Percentiles rank a stretch among this genome's conserved stretches.
These are phyloP conservation scores for Diaperis boleti DNA, from an alignment of 2,888 invertebrate genomes.

Conservation along the genomic window DNA sequence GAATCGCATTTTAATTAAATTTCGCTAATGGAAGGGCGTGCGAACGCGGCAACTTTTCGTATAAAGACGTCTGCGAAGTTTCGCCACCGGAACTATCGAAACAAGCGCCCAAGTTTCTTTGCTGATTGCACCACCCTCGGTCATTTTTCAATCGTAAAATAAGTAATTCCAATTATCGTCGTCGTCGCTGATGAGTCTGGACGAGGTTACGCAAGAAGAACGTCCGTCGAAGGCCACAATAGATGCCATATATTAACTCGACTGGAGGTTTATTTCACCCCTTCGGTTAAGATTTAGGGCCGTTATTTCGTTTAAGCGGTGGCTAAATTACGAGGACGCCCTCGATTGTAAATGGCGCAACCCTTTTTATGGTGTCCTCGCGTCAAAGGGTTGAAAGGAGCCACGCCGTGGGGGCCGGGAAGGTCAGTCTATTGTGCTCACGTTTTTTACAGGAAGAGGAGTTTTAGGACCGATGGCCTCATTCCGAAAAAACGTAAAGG, in stretches of 20 bases:
- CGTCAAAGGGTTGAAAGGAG: conserved; percentile 26
- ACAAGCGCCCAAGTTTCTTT: conserved; percentile 36
- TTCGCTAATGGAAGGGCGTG: conserved; percentile 35
- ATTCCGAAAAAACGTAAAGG: too few species aligned
- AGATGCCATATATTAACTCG: conserved; percentile 30
- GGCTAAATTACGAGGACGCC: conserved; percentile 45
- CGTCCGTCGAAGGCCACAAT: conserved; percentile 19
- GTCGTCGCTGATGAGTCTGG: too few species aligned
- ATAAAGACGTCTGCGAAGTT: conserved; percentile 54
- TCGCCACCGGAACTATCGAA: conserved; percentile 40
- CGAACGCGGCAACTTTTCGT: conserved; percentile 44
- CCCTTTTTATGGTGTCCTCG: conserved; percentile 49
- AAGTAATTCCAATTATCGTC: too few species aligned
- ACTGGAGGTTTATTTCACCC: conserved; percentile 43
- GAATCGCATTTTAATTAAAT: conserved; percentile 39
- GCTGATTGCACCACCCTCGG: too few species aligned
- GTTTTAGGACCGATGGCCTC: not conserved
- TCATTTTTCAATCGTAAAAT: too few species aligned
- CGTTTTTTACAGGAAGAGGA: not conserved
- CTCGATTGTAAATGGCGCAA: conserved; percentile 46
- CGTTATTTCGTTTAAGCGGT: conserved; percentile 44
- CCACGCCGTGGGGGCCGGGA: conserved; percentile 14
- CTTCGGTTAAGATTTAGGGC: conserved; percentile 46
- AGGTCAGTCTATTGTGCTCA: conserved; percentile 1
- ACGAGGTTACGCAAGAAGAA: too few species aligned